Evolutionary conservation across 2,113 vertebrate genomes (phyloP), one percentile per base, ranked within the genome.

Genomic region (Neofelis nebulosa): DNA sequence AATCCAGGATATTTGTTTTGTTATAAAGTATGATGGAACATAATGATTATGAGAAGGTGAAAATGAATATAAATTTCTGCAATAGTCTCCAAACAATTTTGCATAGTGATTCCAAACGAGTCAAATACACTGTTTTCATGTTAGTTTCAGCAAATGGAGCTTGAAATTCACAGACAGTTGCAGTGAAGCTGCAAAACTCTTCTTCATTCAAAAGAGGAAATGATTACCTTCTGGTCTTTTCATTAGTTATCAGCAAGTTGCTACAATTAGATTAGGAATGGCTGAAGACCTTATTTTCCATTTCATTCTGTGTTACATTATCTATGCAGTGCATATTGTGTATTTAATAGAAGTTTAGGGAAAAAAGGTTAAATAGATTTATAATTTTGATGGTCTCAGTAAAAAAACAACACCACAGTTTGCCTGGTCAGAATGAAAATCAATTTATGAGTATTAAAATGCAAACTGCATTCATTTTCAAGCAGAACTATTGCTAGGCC

Each of bases 241-340:
- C 94, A 98, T 98, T 98, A 98, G 85, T 96, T 97, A 95, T 95
- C 97, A 98, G 95, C 88, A 97, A 95, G 92, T 96, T 95, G 45
- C 74, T 96, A 83, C 84, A 91, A 96, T 95, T 97, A 97, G 95
- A 91, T 98, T 98, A 98, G 93, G 88, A 73, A 98, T 96, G 97
- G 97, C 94, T 95, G 84, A 98, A 90, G 91, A 97, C 90, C 61
- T 98, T 93, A 95, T 97, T 98, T 93, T 97, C 97, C 63, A 87
- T 97, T 98, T 97, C 88, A 94, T 15, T 96, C 86, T 80, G 0
- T 57, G 89, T 83, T 87, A 69, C 18, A 91, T 97, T 98, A 97
- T 97, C 97, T 98, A 85, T 88, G 79, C 92, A 66, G 85, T 89
- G n/a, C 33, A 65, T 82, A 81, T 95, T 87, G 96, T 91, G 45